phyloP scores from a whole-genome alignment of 2,888 invertebrate species.

The Thecocarcelia acutangulata region DNA sequence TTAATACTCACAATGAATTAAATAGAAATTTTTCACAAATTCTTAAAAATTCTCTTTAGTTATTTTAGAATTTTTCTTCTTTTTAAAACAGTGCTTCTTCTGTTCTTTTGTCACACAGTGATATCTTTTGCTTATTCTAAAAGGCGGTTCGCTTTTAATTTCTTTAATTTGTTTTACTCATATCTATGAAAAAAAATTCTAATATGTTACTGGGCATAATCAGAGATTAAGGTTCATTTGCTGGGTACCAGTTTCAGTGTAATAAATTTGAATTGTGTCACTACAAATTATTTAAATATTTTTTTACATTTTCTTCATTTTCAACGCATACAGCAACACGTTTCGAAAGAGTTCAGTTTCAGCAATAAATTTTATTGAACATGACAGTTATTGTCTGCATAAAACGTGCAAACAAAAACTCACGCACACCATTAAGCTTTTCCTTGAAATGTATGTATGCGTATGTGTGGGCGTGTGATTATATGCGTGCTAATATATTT shows the following conservation, averaged over 20 bases:
- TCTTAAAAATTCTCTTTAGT: too few relatives aligned
- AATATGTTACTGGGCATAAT: too few relatives aligned
- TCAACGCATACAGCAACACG: background rate
- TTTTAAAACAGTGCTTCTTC: too few relatives aligned
- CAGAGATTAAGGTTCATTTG: background rate
- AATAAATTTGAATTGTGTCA: slow-evolving; percentile 11
- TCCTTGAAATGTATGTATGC: background rate
- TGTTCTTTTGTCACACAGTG: too few relatives aligned
- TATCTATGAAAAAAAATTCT: too few relatives aligned
- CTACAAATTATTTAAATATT: slow-evolving; percentile 3
- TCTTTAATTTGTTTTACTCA: too few relatives aligned
- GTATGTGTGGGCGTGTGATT: background rate
- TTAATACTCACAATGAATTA: too few relatives aligned
- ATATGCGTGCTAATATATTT: background rate
- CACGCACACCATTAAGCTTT: background rate
- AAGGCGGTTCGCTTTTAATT: too few relatives aligned
- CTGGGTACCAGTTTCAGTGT: background rate
- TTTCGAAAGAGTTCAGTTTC: background rate
- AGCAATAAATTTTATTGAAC: slow-evolving; percentile 15
- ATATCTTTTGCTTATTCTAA: too few relatives aligned
- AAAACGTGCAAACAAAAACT: background rate
- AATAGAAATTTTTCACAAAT: too few relatives aligned
- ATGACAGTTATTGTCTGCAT: slow-evolving; percentile 18
- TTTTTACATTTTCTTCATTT: background rate
- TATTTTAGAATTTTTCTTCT: too few relatives aligned